Evolutionary conservation across 2,113 vertebrate species (phyloP), one percentile per base, ranked within the genome.

Genomic region (Mastomys natalensis): DNA sequence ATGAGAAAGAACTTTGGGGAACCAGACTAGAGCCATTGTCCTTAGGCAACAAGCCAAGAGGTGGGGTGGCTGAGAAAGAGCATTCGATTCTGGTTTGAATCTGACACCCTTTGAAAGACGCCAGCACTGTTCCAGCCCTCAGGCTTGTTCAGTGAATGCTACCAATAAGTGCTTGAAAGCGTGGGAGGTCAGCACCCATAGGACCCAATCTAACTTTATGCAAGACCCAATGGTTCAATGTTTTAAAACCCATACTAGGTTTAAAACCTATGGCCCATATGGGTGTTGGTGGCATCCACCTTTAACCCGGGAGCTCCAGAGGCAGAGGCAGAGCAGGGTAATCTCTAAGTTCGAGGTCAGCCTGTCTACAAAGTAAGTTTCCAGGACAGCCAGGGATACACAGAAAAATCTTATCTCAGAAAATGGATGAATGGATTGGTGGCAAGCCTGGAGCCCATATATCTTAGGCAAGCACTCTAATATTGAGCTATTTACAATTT

Each of bases 71-170:
- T 88, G 40, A 58, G 48, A 90, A 92, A 94, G 84, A 87, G 72
- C 76, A 77, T 45, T 40, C n/a, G 51, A 90, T 73, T 21, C 66
- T 68, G 55, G 90, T 88, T 62, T 80, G 84, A 95, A 88, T 58
- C 70, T 3, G 85, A 95, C 37, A 81, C 76, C 58, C 51, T 80
- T 94, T 91, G 89, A 53, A 94, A 94, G 85, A 74, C 72, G 89
- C 51, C 3, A 43, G 37, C 48, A 80, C n/a, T 7, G 91, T 87
- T 86, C 60, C 43, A 91, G 89, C 82, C 77, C 87, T 91, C 53
- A 11, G 92, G 66, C 62, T 76, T 74, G 77, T 93, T 93, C 87
- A 87, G 87, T 77, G 87, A 96, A 93, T 48, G 53, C 68, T 37
- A 89, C 74, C 64, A 74, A 58, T 34, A 43, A 4, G 73, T 34